These are phyloP conservation scores for Oasisia sp. DNA, from an alignment of 2,888 invertebrate species.

Conservation along the genomic window DNA sequence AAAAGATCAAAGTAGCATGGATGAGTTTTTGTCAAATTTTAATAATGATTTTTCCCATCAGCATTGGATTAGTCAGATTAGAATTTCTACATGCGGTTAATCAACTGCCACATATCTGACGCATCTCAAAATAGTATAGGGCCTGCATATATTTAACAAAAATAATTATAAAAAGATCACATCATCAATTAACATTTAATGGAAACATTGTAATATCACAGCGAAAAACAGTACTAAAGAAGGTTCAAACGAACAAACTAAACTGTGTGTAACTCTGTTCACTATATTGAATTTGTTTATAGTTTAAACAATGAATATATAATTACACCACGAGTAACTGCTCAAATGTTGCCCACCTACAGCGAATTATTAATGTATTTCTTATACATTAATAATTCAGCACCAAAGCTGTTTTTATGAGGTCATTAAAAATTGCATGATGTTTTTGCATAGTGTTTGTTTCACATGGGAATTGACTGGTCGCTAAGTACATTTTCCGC, in stretches of 20 bases:
- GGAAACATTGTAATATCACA: neutral
- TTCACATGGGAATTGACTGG: neutral
- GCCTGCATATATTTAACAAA: no score
- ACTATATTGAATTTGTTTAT: neutral
- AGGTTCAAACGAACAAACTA: neutral
- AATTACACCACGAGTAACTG: neutral
- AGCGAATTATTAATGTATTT: neutral
- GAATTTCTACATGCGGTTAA: neutral
- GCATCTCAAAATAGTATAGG: neutral
- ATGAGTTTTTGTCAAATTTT: no score
- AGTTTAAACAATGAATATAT: neutral
- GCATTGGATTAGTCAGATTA: neutral
- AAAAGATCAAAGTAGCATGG: no score
- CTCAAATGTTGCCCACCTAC: neutral
- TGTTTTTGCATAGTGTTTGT: neutral
- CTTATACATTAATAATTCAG: no score
- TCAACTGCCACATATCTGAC: neutral
- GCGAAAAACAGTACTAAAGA: neutral
- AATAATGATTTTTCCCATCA: no score
- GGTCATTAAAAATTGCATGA: neutral
- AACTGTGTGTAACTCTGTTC: neutral
- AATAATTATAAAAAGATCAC: neutral
- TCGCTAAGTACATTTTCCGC: neutral
- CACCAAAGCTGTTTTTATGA: neutral
- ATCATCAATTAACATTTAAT: neutral